Percentiles rank a stretch among this genome's conserved stretches.
phyloP scores from a whole-genome alignment of 2,888 invertebrate genomes.

The Drosophila bunnanda region DNA sequence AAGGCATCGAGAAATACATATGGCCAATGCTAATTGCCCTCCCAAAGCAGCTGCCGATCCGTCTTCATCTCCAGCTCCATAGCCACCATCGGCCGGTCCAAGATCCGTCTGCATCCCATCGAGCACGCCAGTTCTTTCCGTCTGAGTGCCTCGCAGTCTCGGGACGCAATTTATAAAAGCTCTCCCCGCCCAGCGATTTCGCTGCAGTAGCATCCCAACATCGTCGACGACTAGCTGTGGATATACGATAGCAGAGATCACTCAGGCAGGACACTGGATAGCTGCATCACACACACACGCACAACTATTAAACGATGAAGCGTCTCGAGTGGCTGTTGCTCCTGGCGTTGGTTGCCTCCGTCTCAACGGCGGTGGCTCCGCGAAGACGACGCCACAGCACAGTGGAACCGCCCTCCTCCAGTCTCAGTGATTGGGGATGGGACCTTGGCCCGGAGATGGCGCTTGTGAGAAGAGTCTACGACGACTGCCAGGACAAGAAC shows the following conservation, averaged over 20 bases:
- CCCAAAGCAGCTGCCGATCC: conserved; percentile 36
- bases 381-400: conserved; percentile 63
- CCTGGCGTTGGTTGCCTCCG: conserved; percentile 58
- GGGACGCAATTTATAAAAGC: conserved; percentile 83
- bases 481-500: conserved; percentile 87
- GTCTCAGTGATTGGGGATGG: conserved; percentile 41
- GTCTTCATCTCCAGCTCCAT: conserved; percentile 14
- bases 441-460: conserved; percentile 86
- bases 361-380: conserved; percentile 54
- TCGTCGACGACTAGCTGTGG: conserved; percentile 50
- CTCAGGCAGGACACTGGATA: conserved; percentile 18
- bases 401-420: background rate
- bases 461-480: conserved; percentile 87
- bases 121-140: conserved; percentile 83
- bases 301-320: conserved; percentile 49
- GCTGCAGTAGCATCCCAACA: conserved; percentile 79
- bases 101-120: conserved; percentile 49
- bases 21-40: conserved; percentile 67
- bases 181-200: conserved; percentile 68
- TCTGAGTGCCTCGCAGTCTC: conserved; percentile 68
- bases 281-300: background rate
- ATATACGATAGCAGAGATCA: conserved; percentile 16
- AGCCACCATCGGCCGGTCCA: conserved; percentile 18
- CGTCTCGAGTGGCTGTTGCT: conserved; percentile 70
- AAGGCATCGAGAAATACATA: conserved; percentile 53